Evolutionary conservation across 2,888 invertebrate genomes (phyloP).

Genomic region (Dorcus parallelipipedus): DNA sequence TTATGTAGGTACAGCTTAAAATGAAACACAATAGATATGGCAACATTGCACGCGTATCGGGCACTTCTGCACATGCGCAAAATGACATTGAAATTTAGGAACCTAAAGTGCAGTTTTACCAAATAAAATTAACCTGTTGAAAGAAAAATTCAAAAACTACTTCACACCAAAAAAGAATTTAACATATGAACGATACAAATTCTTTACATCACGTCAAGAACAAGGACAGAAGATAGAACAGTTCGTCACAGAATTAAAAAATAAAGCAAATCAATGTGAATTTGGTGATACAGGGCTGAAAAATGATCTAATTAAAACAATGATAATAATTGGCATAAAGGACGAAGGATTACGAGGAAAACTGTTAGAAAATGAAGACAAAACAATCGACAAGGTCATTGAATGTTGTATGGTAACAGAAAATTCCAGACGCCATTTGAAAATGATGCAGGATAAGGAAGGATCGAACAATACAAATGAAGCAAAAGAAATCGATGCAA

Average conservation of each 20-base stretch:
- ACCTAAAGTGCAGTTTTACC: too few species aligned
- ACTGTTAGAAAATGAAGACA: constrained; percentile 1
- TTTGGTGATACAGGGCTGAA: constrained; percentile 1
- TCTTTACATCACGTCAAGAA: constrained; percentile 1
- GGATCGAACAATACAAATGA: background rate
- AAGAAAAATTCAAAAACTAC: constrained; percentile 2
- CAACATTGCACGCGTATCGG: too few species aligned
- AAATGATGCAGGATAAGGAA: background rate
- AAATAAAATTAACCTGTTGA: constrained; percentile 9
- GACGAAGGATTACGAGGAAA: constrained; percentile 5
- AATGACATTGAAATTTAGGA: too few species aligned
- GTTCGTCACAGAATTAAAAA: constrained; percentile 4
- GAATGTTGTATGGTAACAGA: constrained; percentile 11
- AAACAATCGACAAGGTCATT: constrained; percentile 14
- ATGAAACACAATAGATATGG: too few species aligned
- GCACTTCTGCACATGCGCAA: too few species aligned
- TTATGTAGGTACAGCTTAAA: too few species aligned
- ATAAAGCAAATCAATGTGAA: constrained; percentile 8
- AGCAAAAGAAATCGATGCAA: too few species aligned
- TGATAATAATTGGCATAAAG: constrained; percentile 8
- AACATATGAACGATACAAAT: constrained; percentile 6
- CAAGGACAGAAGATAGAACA: background rate
- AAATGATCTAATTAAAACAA: constrained; percentile 3
- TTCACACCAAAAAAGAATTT: constrained; percentile 4
- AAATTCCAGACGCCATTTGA: background rate